Conservation (phyloP, 2,888 invertebrate genomes). For the Cremastinae sp. region DNA sequence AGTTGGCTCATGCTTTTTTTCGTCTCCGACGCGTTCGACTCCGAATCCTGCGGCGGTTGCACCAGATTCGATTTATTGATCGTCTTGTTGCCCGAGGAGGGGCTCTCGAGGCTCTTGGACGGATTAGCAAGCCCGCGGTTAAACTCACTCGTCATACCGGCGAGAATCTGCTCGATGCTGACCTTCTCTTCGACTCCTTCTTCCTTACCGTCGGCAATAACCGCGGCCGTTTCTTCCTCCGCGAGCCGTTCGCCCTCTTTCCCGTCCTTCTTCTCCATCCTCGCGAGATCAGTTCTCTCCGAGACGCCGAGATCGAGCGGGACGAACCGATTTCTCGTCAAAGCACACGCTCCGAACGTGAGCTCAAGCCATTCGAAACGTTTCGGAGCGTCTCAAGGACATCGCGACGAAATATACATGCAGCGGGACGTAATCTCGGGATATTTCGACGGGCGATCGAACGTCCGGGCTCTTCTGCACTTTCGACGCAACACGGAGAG, state of each 20-base stretch:
- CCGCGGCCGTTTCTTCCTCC: conserved; percentile 71
- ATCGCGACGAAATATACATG: background rate
- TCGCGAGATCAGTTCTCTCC: background rate
- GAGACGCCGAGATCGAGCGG: background rate
- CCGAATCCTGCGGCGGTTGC: too few relatives aligned
- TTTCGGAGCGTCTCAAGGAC: background rate
- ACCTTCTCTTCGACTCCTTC: conserved; percentile 71
- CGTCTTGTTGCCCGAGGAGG: conserved; percentile 15
- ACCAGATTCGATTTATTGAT: too few relatives aligned
- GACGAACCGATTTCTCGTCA: conserved; percentile 1
- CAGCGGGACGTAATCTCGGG: conserved; percentile 2
- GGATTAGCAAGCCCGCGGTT: conserved; percentile 71
- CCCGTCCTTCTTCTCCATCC: conserved; percentile 48
- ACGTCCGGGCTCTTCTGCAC: conserved; percentile 6
- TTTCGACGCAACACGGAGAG: conserved; percentile 13
- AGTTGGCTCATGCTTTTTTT: conserved; percentile 22
- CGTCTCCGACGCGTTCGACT: background rate
- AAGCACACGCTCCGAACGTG: background rate
- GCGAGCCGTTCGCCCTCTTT: conserved; percentile 69
- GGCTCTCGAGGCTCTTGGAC: conserved; percentile 61
- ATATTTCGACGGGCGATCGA: conserved; percentile 3
- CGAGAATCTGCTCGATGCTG: conserved; percentile 77
- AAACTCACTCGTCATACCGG: conserved; percentile 79
- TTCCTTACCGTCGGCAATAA: conserved; percentile 61
- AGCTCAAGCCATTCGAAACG: background rate